These are phyloP conservation scores for Sebastolobus altivelis DNA, from an alignment of 2,797 vertebrate genomes.

Conservation along the genomic window DNA sequence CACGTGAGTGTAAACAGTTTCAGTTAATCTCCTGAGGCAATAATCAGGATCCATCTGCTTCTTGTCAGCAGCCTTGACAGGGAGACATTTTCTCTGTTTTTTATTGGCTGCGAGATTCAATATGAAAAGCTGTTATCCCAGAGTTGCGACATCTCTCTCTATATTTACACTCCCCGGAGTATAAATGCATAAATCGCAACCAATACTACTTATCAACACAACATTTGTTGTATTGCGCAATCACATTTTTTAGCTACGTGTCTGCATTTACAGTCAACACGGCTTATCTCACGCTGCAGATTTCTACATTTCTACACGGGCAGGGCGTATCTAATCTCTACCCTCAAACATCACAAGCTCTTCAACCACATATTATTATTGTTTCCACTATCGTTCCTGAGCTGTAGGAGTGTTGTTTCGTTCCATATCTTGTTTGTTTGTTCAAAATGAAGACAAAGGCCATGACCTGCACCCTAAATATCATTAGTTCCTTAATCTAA, in stretches of 20 bases:
- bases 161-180: neutral
- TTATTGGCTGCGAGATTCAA: neutral
- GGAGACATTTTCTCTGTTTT: neutral
- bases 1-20: slow-evolving; percentile 27
- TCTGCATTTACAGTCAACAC: neutral
- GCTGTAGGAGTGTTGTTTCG: neutral
- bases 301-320: neutral
- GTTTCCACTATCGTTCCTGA: slow-evolving; percentile 2
- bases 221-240: slow-evolving; percentile 5
- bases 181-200: neutral
- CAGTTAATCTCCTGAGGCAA: slow-evolving; percentile 41
- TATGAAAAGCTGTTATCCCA: neutral
- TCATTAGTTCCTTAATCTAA: neutral
- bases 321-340: neutral
- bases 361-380: neutral
- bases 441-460: slow-evolving; percentile 8
- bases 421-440: slow-evolving; percentile 18
- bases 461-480: neutral
- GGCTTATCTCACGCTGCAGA: slow-evolving; percentile 11
- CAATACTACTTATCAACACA: neutral
- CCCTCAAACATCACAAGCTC: slow-evolving; percentile 2
- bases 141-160: neutral
- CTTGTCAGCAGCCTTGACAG: slow-evolving; percentile 20
- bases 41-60: slow-evolving; percentile 35
- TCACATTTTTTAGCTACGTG: neutral